A percentile compares a stretch with the other conserved stretches of the same genome.
These are phyloP conservation scores for Sphaerophoria taeniata DNA, from an alignment of 2,888 invertebrate genomes.

Conservation along the genomic window DNA sequence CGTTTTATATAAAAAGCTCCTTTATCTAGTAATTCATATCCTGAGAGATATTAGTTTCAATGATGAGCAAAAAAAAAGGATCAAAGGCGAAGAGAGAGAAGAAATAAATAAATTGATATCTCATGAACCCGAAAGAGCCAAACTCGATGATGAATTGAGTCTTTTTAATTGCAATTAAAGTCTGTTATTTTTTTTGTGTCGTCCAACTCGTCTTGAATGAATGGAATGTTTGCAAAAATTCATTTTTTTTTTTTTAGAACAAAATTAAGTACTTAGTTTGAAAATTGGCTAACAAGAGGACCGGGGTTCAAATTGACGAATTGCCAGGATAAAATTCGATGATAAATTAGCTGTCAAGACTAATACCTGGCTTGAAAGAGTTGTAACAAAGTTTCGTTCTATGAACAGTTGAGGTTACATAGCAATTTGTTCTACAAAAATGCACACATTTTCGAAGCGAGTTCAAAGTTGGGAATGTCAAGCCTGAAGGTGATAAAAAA, in stretches of 20 bases:
- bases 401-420: too few species aligned
- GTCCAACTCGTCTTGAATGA: background rate
- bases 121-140: constrained; percentile 33
- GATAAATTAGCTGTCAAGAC: constrained; percentile 53
- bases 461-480: too few species aligned
- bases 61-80: background rate
- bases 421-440: too few species aligned
- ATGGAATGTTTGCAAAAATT: background rate
- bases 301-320: background rate
- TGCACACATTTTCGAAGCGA: too few species aligned
- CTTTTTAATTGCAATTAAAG: constrained; percentile 62
- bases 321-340: background rate
- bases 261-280: constrained; percentile 21
- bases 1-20: constrained; percentile 37
- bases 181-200: constrained; percentile 12
- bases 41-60: constrained; percentile 40
- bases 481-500: too few species aligned
- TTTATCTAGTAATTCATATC: constrained; percentile 43
- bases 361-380: background rate
- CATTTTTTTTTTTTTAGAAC: constrained; percentile 3
- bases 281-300: background rate
- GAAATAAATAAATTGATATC: constrained; percentile 28
- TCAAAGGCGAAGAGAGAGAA: background rate
- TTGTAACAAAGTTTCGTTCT: background rate
- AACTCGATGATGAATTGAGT: constrained; percentile 51